Percentiles rank a stretch among this genome's conserved stretches.
Evolutionary conservation across 2,888 invertebrate genomes (phyloP).

Genomic region (Nomada ruficornis): DNA sequence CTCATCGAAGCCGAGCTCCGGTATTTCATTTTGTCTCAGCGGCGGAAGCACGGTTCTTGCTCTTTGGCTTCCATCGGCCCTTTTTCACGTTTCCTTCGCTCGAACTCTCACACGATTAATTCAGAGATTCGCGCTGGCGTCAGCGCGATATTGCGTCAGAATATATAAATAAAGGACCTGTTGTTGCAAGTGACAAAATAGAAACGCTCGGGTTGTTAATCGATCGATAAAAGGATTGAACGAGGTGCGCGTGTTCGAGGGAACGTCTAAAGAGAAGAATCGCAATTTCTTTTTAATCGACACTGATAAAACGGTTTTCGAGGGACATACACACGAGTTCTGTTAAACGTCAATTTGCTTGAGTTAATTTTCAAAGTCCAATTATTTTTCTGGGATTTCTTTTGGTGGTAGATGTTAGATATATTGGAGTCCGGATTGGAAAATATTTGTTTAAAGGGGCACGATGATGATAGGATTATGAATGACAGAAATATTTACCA

Average conservation of each 20-base stretch:
- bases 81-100: constrained; percentile 51
- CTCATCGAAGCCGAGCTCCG: constrained; percentile 81
- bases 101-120: constrained; percentile 41
- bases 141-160: constrained; percentile 38
- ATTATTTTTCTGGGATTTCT: background rate
- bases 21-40: constrained; percentile 78
- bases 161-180: constrained; percentile 28
- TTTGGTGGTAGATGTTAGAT: background rate
- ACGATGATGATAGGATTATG: background rate
- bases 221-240: background rate
- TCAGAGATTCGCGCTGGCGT: constrained; percentile 38
- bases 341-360: too few relatives aligned
- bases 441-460: background rate
- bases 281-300: background rate
- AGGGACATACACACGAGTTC: background rate
- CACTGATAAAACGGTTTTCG: background rate
- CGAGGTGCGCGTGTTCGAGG: background rate
- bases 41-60: constrained; percentile 80
- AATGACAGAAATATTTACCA: constrained; percentile 1
- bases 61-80: constrained; percentile 53
- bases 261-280: background rate
- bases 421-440: background rate
- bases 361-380: too few relatives aligned
- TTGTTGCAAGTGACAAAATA: constrained; percentile 32
- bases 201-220: background rate